Percentiles rank a stretch among this genome's conserved stretches.
Conservation (phyloP, 1,140 invertebrate genomes). For the Danaus melanippus region DNA sequence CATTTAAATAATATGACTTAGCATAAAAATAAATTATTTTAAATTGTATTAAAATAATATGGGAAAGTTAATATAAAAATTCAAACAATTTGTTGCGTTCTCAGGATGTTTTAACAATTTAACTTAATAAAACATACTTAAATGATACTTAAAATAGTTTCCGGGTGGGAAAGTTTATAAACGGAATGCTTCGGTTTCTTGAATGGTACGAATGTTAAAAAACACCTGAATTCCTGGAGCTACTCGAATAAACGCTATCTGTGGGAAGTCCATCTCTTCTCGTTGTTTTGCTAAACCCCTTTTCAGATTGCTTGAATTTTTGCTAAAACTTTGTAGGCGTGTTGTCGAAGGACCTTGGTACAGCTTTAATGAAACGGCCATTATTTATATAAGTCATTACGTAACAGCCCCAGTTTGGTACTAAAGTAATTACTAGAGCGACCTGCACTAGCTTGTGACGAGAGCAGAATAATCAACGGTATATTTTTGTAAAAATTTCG, state of each 20-base stretch:
- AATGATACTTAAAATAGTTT: constrained; percentile 3
- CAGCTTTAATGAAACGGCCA: constrained; percentile 30
- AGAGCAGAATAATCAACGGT: constrained; percentile 35
- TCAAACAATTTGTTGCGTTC: neutral
- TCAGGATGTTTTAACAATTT: neutral
- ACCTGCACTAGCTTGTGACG: constrained; percentile 41
- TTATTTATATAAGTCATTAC: constrained; percentile 38
- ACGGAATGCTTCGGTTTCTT: constrained; percentile 5
- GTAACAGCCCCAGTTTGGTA: constrained; percentile 25
- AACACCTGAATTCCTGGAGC: constrained; percentile 25
- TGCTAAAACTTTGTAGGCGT: too few relatives aligned
- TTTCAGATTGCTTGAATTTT: too few relatives aligned
- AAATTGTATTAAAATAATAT: too few relatives aligned
- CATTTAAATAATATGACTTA: too few relatives aligned
- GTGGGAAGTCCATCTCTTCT: constrained; percentile 33
- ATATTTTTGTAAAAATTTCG: constrained; percentile 49
- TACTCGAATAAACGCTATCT: constrained; percentile 23
- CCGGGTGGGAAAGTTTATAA: constrained; percentile 8
- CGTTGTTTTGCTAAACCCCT: constrained; percentile 7
- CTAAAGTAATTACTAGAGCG: constrained; percentile 45
- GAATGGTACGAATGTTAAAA: constrained; percentile 21
- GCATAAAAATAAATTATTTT: too few relatives aligned
- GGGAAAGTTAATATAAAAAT: too few relatives aligned
- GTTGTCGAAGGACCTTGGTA: constrained; percentile 33
- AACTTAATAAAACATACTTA: neutral